A percentile compares a stretch with the other conserved stretches of the same genome.
phyloP scores from a whole-genome alignment of 2,113 vertebrate genomes.

The Nothoprocta pentlandii region DNA sequence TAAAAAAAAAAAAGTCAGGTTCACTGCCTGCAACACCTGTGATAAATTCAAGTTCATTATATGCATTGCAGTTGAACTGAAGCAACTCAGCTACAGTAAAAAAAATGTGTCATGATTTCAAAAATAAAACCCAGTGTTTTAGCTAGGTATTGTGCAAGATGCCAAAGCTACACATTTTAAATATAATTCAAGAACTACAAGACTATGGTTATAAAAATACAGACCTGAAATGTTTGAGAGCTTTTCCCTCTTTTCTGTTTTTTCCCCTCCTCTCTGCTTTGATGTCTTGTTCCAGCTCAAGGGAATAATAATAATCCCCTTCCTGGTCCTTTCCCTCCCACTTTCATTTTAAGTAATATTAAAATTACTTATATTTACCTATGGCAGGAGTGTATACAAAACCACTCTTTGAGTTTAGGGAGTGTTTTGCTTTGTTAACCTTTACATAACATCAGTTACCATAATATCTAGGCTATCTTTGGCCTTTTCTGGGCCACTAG shows the following conservation, averaged over 20 bases:
- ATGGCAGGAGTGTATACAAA: slow-evolving; percentile 33
- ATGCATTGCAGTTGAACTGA: neutral
- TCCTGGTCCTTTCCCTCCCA: neutral
- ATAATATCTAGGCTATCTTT: neutral
- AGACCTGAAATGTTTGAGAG: neutral
- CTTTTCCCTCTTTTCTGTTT: neutral
- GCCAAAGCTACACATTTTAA: neutral
- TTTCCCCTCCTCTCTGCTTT: neutral
- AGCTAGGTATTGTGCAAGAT: neutral
- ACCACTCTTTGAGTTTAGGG: slow-evolving; percentile 38
- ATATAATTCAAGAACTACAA: neutral
- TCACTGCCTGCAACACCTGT: neutral
- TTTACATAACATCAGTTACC: slow-evolving; percentile 25
- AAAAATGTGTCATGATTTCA: neutral
- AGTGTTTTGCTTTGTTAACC: slow-evolving; percentile 66
- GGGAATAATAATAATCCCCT: neutral
- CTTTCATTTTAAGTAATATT: slow-evolving; percentile 24
- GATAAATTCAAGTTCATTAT: neutral
- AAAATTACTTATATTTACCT: slow-evolving; percentile 45
- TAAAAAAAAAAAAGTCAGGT: neutral
- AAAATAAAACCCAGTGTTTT: neutral
- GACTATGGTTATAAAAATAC: neutral
- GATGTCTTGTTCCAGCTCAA: neutral
- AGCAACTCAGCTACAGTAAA: neutral
- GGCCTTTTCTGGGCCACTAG: neutral